Evolutionary conservation across 2,113 vertebrate species (phyloP).

Genomic region (Anser cygnoides): DNA sequence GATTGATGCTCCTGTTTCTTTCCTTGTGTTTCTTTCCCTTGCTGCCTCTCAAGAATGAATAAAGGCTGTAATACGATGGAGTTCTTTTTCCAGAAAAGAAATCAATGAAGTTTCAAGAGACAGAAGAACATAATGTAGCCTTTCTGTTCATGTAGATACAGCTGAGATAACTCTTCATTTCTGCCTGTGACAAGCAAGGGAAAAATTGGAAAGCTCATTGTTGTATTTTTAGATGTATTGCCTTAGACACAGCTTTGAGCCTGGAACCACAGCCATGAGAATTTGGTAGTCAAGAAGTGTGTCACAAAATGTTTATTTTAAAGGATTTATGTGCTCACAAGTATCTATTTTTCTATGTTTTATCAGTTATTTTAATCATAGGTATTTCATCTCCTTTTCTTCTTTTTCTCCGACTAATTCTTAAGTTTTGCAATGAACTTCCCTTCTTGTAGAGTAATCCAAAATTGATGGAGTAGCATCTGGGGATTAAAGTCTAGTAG

Average conservation of each 20-base stretch:
- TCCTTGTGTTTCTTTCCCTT: background rate
- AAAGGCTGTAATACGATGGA: background rate
- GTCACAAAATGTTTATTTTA: background rate
- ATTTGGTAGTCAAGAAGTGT: background rate
- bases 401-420: background rate
- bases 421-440: background rate
- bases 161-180: background rate
- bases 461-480: background rate
- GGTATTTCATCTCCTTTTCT: background rate
- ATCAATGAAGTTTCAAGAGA: background rate
- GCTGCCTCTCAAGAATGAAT: background rate
- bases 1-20: background rate
- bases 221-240: background rate
- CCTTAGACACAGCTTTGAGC: background rate
- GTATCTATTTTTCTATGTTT: background rate
- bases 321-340: rapidly evolving
- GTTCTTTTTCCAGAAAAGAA: background rate
- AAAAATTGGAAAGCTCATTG: background rate
- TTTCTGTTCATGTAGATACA: background rate
- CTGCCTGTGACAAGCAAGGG: background rate
- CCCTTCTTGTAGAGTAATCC: background rate
- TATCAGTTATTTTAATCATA: background rate
- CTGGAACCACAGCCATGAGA: background rate
- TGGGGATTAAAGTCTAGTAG: background rate
- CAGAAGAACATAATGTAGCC: background rate